Evolutionary conservation across 2,888 invertebrate genomes (phyloP), one percentile per base, ranked within the genome.

Genomic region (Tortricodes alternella): DNA sequence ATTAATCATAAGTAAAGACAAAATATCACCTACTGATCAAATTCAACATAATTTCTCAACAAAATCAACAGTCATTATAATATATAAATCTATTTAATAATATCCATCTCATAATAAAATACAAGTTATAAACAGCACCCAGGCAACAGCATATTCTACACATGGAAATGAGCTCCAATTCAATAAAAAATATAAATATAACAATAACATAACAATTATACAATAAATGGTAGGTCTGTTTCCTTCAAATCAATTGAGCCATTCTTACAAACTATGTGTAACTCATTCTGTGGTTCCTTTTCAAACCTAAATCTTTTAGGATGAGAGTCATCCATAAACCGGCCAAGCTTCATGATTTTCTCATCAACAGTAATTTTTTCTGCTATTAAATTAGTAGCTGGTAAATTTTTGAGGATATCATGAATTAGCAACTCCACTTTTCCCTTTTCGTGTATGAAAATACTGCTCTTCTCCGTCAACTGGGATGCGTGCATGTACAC

Each of bases 221-320:
- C 43, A 55, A 78, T 67, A 68, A 89, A 85, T n/a, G 89, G 85
- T 67, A 77, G 53, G 61, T 80, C 72, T 52, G 89, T 85, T 62
- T 90, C 83, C 64, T 85, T 89, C 51, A 91, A 74, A 59, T 86
- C 86, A 72, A 91, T 90, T 27, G 87, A 83, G 61, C 91, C 91
- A 80, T 91, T 91, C 71, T 85, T 89, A 82, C 91, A 91, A 43
- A 90, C 91, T 80, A 91, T 81, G 52, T 89, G 83, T 61, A 91
- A 74, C 63, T 91, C 91, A 67, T 87, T 79, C 8, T 80, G 73
- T 0, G 83, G 84, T 62, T 89, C 84, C 60, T 83, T 83, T 55
- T 88, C 88, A 70, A 79, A 89, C 58, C 90, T 75, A 68, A 91
- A 91, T 70, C 85, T 75, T 60, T 88, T 81, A 8, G 90, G 90